These are phyloP conservation scores for Myanophis thanlyinensis DNA, from an alignment of 2,113 vertebrate species.

Conservation along the genomic window DNA sequence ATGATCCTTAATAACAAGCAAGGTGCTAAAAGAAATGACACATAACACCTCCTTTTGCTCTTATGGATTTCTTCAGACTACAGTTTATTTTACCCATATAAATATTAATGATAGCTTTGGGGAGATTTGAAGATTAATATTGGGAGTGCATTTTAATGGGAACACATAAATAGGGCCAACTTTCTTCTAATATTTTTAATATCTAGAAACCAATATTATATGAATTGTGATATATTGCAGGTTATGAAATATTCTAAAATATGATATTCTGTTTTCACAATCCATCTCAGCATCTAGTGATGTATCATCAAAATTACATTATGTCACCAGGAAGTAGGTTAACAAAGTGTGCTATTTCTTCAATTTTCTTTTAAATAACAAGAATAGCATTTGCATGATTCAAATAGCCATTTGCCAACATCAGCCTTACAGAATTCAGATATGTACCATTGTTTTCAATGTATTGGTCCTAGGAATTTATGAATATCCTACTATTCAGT, in stretches of 20 bases:
- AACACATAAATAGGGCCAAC: background rate
- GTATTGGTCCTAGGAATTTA: background rate
- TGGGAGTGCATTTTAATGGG: slow-evolving; percentile 19
- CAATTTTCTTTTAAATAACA: background rate
- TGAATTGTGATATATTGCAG: background rate
- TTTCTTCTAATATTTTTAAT: background rate
- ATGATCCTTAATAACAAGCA: slow-evolving; percentile 37
- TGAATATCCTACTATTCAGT: background rate
- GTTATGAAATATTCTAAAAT: background rate
- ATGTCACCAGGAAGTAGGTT: background rate
- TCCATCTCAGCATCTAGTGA: background rate
- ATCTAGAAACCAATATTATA: background rate
- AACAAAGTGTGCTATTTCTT: background rate
- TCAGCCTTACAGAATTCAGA: background rate
- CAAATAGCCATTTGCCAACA: background rate
- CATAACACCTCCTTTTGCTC: slow-evolving; percentile 26
- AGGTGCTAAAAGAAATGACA: background rate
- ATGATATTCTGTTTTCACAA: background rate
- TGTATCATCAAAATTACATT: background rate
- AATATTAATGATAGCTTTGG: slow-evolving; percentile 30
- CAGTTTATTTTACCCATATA: slow-evolving; percentile 32
- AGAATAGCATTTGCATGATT: background rate
- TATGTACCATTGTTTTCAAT: background rate
- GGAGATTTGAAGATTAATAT: slow-evolving; percentile 22
- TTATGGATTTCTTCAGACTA: slow-evolving; percentile 23